Evolutionary conservation across 2,797 vertebrate species (phyloP), one percentile per base, ranked within the genome.

Genomic region (Hyperoplus lanceolatus): DNA sequence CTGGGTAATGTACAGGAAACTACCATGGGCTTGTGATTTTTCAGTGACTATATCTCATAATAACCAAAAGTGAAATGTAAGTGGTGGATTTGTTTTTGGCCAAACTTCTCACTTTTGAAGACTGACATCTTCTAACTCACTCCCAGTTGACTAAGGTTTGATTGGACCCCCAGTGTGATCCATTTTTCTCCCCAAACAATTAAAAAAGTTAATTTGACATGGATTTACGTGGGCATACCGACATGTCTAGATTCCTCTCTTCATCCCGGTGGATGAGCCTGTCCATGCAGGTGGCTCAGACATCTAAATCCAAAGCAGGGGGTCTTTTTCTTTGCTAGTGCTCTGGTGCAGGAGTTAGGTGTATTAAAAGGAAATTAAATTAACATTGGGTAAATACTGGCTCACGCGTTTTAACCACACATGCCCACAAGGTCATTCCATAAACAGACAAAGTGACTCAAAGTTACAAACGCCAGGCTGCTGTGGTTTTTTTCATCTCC

Each of bases 201-300:
- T 29, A 42, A 55, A 29, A 29, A 29, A 87, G 66, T 75, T 72
- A 51, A 87, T 77, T 68, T 81, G 54, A 81, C 60, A 49, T 58
- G 77, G 76, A 71, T 82, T 88, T 81, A 78, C 58, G 70, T 11
- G 38, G 80, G 62, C 65, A 67, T 81, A 74, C 72, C 79, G 42
- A 56, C 62, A 75, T 79, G 75, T 80, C 69, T 72, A 38, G 53
- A 77, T 65, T 71, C 71, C 59, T 75, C 43, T 62, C 45, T 63
- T 82, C 3, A 86, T 82, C 82, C 85, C 1, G 38, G n/a, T 29
- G 21, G 66, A 87, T 73, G 70, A 81, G 51, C 36, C 63, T 29
- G 55, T 57, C 8, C 14, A 77, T 82, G 43, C 12, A 64, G 71
- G 71, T 29, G 29, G 29, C 29, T 86, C 75, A 83, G 74, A 75